Percentiles rank a stretch among this genome's conserved stretches.
Evolutionary conservation across 2,888 invertebrate species (phyloP).

Genomic region (Cinara cedri): DNA sequence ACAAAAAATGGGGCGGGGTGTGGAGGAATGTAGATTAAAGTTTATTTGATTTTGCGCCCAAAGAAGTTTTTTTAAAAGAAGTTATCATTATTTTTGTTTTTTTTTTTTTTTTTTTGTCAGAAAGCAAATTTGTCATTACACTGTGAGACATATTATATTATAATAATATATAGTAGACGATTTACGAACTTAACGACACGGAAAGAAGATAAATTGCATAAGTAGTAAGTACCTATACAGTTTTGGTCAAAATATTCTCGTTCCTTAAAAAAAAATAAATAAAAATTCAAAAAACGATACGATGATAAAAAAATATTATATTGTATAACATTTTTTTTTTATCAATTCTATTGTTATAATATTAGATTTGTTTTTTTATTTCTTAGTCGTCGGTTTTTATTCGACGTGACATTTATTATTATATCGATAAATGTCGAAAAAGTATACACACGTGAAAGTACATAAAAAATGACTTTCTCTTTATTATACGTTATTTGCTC

Average conservation of each 20-base stretch:
- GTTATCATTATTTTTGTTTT: not conserved
- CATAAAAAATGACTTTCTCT: too few species aligned
- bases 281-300: not conserved
- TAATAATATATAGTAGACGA: not conserved
- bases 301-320: not conserved
- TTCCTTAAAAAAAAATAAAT: not conserved
- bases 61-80: slow-evolving; percentile 24
- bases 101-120: slow-evolving; percentile 1
- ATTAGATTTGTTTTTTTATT: slow-evolving; percentile 2
- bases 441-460: too few species aligned
- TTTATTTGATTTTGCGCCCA: slow-evolving; percentile 31
- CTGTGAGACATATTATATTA: not conserved
- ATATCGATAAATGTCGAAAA: not conserved
- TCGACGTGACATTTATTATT: not conserved
- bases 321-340: not conserved
- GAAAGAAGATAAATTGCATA: slow-evolving; percentile 24
- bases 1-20: not conserved
- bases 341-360: not conserved
- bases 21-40: not conserved
- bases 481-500: too few species aligned
- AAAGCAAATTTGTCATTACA: slow-evolving; percentile 19
- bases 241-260: slow-evolving; percentile 22
- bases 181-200: slow-evolving; percentile 20
- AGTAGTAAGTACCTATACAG: not conserved
- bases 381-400: not conserved